Evolutionary conservation across 2,888 invertebrate genomes (phyloP).

Genomic region (Melieria picta): DNA sequence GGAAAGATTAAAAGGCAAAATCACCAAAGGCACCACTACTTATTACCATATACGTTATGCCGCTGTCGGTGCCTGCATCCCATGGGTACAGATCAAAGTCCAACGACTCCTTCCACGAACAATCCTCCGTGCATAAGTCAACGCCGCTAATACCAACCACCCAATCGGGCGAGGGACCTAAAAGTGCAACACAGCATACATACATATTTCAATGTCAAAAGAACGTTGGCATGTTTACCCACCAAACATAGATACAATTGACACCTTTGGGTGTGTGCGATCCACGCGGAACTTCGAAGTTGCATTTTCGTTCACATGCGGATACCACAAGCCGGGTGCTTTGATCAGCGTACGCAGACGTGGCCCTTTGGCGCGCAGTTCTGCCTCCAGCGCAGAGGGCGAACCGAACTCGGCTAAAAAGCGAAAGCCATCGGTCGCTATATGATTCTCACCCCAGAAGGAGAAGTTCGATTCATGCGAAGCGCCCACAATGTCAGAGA

Average conservation of each 20-base stretch:
- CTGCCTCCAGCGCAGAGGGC: slow-evolving; percentile 86
- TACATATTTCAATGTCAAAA: background rate
- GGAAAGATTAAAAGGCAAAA: background rate
- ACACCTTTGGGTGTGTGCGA: slow-evolving; percentile 84
- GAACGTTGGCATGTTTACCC: slow-evolving; percentile 37
- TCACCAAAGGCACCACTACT: no score
- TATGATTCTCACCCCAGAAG: slow-evolving; percentile 91
- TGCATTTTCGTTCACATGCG: slow-evolving; percentile 86
- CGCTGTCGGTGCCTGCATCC: slow-evolving; percentile 96
- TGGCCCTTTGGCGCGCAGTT: slow-evolving; percentile 84
- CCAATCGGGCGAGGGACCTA: slow-evolving; percentile 98
- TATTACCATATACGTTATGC: slow-evolving; percentile 87
- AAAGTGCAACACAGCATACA: background rate
- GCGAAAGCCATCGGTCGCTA: slow-evolving; percentile 89
- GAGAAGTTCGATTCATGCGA: slow-evolving; percentile 88
- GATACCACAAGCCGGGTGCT: slow-evolving; percentile 90
- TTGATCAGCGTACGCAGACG: slow-evolving; percentile 86
- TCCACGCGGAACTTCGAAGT: slow-evolving; percentile 85
- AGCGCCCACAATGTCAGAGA: slow-evolving; percentile 96
- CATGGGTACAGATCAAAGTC: slow-evolving; percentile 90
- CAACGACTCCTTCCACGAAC: slow-evolving; percentile 88
- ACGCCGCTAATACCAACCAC: slow-evolving; percentile 91
- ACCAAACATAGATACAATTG: slow-evolving; percentile 89
- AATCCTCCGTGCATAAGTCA: slow-evolving; percentile 88
- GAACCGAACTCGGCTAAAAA: slow-evolving; percentile 79